phyloP scores from a whole-genome alignment of 2,888 invertebrate species.

The Drosophila anomalipes region DNA sequence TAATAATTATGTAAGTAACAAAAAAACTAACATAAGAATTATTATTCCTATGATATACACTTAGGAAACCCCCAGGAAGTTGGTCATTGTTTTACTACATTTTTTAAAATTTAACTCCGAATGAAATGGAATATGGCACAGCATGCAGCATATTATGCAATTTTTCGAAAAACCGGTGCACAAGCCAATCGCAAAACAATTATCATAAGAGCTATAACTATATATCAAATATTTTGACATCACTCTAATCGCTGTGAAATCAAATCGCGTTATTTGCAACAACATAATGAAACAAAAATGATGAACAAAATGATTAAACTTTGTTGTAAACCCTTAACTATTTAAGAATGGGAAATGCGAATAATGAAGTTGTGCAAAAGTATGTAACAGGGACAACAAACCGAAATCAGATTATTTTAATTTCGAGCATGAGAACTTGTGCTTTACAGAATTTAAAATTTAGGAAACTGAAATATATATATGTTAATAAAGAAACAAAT shows the following conservation, averaged over 20 bases:
- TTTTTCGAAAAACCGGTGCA: constrained; percentile 12
- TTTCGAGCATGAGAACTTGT: background rate
- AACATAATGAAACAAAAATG: too few relatives aligned
- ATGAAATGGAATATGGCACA: background rate
- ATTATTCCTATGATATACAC: too few relatives aligned
- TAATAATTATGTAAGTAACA: too few relatives aligned
- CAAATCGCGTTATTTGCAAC: constrained; percentile 20
- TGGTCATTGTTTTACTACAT: too few relatives aligned
- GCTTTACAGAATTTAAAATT: background rate
- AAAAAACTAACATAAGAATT: too few relatives aligned
- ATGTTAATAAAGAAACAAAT: background rate
- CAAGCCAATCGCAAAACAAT: constrained; percentile 50
- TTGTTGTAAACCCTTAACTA: background rate
- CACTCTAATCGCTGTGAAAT: constrained; percentile 22
- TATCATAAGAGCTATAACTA: constrained; percentile 24
- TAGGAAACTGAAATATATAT: background rate
- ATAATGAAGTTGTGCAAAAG: background rate
- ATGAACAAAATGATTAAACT: background rate
- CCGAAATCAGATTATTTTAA: background rate
- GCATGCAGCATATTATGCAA: constrained; percentile 3
- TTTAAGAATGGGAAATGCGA: background rate
- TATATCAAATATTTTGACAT: constrained; percentile 32
- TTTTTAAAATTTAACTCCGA: background rate
- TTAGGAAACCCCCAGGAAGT: too few relatives aligned
- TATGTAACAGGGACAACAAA: background rate